These are phyloP conservation scores for Parapristionchus giblindavisi DNA, from an alignment of 2,888 invertebrate species.

Conservation along the genomic window DNA sequence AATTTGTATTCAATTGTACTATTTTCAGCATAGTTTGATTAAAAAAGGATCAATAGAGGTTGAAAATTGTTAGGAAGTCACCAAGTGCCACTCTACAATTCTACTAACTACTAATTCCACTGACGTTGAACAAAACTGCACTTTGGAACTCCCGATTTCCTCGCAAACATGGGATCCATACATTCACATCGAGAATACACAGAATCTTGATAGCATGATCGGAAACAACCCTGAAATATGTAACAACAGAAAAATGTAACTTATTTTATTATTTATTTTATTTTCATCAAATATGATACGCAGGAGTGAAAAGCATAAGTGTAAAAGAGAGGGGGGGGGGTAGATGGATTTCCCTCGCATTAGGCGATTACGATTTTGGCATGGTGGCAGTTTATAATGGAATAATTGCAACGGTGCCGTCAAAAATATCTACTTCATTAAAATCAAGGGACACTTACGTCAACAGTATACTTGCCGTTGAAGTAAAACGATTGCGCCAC, in stretches of 20 bases:
- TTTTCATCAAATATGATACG: background rate
- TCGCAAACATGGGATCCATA: constrained; percentile 36
- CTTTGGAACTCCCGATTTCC: background rate
- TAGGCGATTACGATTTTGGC: too few species aligned
- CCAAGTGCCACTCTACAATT: too few species aligned
- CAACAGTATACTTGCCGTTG: constrained; percentile 25
- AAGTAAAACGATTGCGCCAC: constrained; percentile 36
- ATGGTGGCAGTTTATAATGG: too few species aligned
- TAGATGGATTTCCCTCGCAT: too few species aligned
- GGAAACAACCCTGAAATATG: constrained; percentile 39
- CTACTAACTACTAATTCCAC: too few species aligned
- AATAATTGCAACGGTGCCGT: too few species aligned
- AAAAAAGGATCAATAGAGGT: too few species aligned
- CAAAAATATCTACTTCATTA: background rate
- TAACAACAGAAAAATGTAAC: too few species aligned
- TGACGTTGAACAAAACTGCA: constrained; percentile 35
- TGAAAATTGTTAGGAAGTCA: too few species aligned
- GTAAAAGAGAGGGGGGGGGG: background rate
- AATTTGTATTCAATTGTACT: too few species aligned
- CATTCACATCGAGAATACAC: constrained; percentile 30
- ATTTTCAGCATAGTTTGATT: too few species aligned
- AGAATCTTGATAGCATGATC: constrained; percentile 40
- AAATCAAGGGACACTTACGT: constrained; percentile 4
- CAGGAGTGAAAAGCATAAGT: background rate
- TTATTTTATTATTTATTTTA: too few species aligned